Percentiles rank a stretch among this genome's conserved stretches.
Conservation (phyloP, 2,888 invertebrate species). For the Pseudococcus jackbeardsleyi region DNA sequence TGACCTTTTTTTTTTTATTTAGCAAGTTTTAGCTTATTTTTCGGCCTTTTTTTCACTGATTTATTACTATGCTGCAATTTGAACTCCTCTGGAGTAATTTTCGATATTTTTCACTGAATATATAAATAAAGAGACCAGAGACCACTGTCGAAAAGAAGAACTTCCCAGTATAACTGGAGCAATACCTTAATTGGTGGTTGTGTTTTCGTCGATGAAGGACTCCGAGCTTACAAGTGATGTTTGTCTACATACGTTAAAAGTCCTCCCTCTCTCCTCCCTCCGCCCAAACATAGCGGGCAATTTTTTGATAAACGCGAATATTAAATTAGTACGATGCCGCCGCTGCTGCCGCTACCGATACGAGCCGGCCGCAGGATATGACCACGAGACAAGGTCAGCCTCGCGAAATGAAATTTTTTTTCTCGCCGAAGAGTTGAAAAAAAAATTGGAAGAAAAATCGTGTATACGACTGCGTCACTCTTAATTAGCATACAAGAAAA, state of each 20-base stretch:
- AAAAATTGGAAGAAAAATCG: conserved; percentile 14
- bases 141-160: not conserved
- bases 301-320: conserved; percentile 45
- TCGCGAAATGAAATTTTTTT: conserved; percentile 14
- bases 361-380: conserved; percentile 24
- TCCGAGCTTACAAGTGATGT: not conserved
- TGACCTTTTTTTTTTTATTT: too few species aligned
- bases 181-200: conserved; percentile 47
- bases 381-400: conserved; percentile 30
- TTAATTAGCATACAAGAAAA: conserved; percentile 21
- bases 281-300: not conserved
- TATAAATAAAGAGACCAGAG: too few species aligned
- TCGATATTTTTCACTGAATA: too few species aligned
- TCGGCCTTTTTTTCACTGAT: too few species aligned
- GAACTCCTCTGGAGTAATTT: too few species aligned
- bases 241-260: not conserved
- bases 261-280: not conserved
- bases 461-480: not conserved
- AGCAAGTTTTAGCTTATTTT: too few species aligned
- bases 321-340: not conserved
- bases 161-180: not conserved
- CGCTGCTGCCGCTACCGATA: too few species aligned
- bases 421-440: not conserved
- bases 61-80: too few species aligned
- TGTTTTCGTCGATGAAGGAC: conserved; percentile 26